phyloP scores from a whole-genome alignment of 2,888 invertebrate genomes.

The Eupithecia exiguata region DNA sequence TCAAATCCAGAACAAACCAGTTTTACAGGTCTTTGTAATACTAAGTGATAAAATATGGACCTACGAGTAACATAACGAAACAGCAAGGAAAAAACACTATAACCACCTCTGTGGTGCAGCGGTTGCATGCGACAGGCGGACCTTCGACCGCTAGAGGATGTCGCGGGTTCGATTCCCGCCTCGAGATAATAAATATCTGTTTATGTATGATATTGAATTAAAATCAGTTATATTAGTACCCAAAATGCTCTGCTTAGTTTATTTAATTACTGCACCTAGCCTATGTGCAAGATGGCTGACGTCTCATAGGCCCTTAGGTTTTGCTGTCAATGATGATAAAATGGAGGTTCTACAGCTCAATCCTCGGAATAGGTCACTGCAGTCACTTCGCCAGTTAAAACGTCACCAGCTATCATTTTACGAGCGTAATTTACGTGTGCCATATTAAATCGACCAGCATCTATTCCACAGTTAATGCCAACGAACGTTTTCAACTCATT shows the following conservation, averaged over 20 bases:
- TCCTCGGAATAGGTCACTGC: conserved; percentile 18
- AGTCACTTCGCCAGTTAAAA: conserved; percentile 35
- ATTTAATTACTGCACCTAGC: too few relatives aligned
- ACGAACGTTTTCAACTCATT: conserved; percentile 75
- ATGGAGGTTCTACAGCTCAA: conserved; percentile 8
- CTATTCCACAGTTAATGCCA: conserved; percentile 72
- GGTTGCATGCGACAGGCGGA: too few relatives aligned
- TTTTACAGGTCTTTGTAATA: background rate
- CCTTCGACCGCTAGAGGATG: too few relatives aligned
- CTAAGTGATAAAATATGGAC: background rate
- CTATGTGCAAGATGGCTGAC: too few relatives aligned
- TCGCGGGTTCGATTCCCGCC: too few relatives aligned
- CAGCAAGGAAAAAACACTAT: too few relatives aligned
- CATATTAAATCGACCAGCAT: conserved; percentile 73
- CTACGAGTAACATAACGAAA: background rate
- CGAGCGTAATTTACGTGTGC: conserved; percentile 70
- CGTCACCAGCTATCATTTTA: conserved; percentile 63
- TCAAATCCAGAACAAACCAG: conserved; percentile 9
- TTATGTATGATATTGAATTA: too few relatives aligned
- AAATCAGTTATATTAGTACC: too few relatives aligned
- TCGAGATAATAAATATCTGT: too few relatives aligned
- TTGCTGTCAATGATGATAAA: background rate
- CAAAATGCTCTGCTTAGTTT: too few relatives aligned
- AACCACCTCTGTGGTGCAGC: too few relatives aligned
- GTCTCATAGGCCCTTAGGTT: background rate